A percentile compares a stretch with the other conserved stretches of the same genome.
Evolutionary conservation across 2,113 vertebrate genomes (phyloP).

Genomic region (Malaclemys terrapin): DNA sequence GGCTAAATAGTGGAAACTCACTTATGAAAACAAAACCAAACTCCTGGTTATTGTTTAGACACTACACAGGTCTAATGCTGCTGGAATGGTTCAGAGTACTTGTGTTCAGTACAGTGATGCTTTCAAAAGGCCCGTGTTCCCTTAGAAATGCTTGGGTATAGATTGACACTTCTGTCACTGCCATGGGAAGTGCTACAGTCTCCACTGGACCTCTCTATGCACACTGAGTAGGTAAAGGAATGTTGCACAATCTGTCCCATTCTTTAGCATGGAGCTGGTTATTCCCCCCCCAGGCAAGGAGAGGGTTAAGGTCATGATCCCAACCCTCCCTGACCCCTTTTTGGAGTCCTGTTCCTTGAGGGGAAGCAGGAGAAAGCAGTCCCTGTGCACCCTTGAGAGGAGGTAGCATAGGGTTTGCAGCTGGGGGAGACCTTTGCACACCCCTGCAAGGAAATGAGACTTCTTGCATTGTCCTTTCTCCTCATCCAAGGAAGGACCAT

Average conservation of each 20-base stretch:
- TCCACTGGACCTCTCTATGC: neutral
- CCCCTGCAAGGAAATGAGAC: neutral
- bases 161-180: neutral
- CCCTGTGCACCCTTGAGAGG: neutral
- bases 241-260: neutral
- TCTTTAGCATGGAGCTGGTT: neutral
- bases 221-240: neutral
- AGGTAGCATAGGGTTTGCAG: neutral
- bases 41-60: neutral
- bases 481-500: neutral
- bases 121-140: neutral
- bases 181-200: neutral
- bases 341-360: neutral
- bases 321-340: neutral
- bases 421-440: neutral
- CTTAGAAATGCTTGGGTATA: neutral
- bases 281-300: neutral
- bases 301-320: neutral
- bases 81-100: conserved; percentile 46
- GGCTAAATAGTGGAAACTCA: neutral
- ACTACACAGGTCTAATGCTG: neutral
- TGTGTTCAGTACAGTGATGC: neutral
- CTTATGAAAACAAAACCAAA: neutral
- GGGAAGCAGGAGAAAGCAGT: neutral
- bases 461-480: neutral